These are phyloP conservation scores for Daboia siamensis DNA, from an alignment of 2,113 vertebrate species.

Conservation along the genomic window DNA sequence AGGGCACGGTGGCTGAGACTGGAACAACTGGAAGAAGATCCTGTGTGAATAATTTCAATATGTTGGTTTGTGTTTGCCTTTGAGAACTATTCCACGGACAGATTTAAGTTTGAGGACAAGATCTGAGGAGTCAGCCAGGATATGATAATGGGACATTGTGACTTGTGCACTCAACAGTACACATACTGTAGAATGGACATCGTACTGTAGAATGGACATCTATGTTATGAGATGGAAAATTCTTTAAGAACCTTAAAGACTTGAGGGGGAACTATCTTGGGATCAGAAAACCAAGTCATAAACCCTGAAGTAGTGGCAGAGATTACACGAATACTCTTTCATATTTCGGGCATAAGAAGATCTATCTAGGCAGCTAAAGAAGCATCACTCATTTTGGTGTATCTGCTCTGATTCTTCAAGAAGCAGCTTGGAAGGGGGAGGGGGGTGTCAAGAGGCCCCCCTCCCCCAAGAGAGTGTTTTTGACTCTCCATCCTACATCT, in stretches of 20 bases:
- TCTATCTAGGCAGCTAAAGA: background rate
- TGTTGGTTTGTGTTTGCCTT: background rate
- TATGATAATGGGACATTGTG: background rate
- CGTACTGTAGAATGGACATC: background rate
- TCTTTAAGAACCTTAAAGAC: background rate
- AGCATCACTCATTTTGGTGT: background rate
- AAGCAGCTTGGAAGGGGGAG: constrained; percentile 23
- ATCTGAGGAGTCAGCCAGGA: background rate
- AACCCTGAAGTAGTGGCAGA: background rate
- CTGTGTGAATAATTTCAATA: background rate
- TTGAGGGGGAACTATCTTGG: background rate
- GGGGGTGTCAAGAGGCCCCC: constrained; percentile 29
- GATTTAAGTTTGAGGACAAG: background rate
- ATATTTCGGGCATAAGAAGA: background rate
- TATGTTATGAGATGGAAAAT: background rate
- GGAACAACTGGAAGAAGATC: background rate
- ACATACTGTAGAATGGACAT: background rate
- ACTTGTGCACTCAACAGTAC: background rate
- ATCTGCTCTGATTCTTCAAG: constrained; percentile 10
- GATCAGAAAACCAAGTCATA: background rate
- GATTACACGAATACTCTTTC: too few species aligned
- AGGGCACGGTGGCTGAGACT: constrained; percentile 3
- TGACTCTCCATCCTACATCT: background rate
- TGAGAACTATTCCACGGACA: background rate
- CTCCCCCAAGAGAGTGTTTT: constrained; percentile 30